These are phyloP conservation scores for Brotula barbata DNA, from an alignment of 2,797 vertebrate genomes.

Conservation along the genomic window DNA sequence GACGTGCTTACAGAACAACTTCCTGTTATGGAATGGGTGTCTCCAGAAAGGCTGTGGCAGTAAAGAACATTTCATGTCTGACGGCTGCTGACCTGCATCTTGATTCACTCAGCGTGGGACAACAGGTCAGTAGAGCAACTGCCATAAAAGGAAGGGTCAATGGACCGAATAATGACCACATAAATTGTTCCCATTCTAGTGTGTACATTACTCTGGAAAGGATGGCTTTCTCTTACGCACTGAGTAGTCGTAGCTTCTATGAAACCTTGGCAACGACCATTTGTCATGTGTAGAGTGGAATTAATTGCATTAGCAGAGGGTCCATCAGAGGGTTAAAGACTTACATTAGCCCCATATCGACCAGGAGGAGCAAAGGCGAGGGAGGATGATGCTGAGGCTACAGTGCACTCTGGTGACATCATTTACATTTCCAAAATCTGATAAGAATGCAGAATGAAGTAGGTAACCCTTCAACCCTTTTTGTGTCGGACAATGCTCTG, in stretches of 20 bases:
- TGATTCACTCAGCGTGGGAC: slow-evolving; percentile 11
- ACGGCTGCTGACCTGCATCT: slow-evolving; percentile 27
- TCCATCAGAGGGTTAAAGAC: slow-evolving; percentile 70
- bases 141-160: slow-evolving; percentile 42
- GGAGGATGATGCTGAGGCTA: slow-evolving; percentile 9
- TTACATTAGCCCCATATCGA: slow-evolving; percentile 68
- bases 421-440: slow-evolving; percentile 69
- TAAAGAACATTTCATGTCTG: slow-evolving; percentile 14
- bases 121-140: slow-evolving; percentile 33
- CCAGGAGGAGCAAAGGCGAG: slow-evolving; percentile 22
- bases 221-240: slow-evolving; percentile 26
- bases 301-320: slow-evolving; percentile 59
- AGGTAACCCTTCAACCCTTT: slow-evolving; percentile 63
- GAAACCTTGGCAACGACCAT: slow-evolving; percentile 50
- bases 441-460: slow-evolving; percentile 56
- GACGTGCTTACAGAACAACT: slow-evolving; percentile 42
- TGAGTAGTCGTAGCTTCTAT: slow-evolving; percentile 40
- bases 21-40: slow-evolving; percentile 36
- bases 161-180: slow-evolving; percentile 55
- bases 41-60: background rate
- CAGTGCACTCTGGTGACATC: slow-evolving; percentile 30
- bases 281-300: slow-evolving; percentile 52
- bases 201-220: slow-evolving; percentile 38
- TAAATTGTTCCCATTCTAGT: slow-evolving; percentile 43
- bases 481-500: slow-evolving; percentile 52